These are phyloP conservation scores for Leptinotarsa lineolata DNA, from an alignment of 1,140 invertebrate species.

Conservation along the genomic window DNA sequence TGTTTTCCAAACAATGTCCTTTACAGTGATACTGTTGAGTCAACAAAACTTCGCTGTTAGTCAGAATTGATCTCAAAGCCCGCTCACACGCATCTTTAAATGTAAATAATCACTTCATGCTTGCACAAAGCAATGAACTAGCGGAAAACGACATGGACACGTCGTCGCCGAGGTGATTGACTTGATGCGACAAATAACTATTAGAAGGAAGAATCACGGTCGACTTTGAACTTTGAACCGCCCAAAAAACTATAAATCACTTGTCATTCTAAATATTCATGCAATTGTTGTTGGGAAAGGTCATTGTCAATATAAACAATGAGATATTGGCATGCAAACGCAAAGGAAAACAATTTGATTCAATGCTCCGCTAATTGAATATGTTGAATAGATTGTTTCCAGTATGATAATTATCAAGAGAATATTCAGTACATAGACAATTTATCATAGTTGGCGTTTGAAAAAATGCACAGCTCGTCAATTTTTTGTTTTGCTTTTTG, in stretches of 20 bases:
- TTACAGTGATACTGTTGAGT: too few relatives aligned
- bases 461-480: too few relatives aligned
- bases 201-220: background rate
- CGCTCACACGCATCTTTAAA: too few relatives aligned
- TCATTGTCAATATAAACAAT: constrained; percentile 8
- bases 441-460: too few relatives aligned
- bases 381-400: too few relatives aligned
- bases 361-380: background rate
- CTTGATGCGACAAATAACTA: background rate
- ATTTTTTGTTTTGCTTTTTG: too few relatives aligned
- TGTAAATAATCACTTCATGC: background rate
- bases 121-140: background rate
- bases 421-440: too few relatives aligned
- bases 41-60: too few relatives aligned
- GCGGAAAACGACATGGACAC: background rate
- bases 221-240: background rate
- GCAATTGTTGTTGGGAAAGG: background rate
- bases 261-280: background rate
- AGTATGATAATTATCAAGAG: too few relatives aligned
- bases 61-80: too few relatives aligned
- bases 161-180: background rate
- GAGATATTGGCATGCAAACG: background rate
- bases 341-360: background rate
- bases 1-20: too few relatives aligned
- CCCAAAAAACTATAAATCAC: background rate